These are phyloP conservation scores for Gasterosteus nipponicus DNA, from an alignment of 2,113 vertebrate genomes.

Conservation along the genomic window DNA sequence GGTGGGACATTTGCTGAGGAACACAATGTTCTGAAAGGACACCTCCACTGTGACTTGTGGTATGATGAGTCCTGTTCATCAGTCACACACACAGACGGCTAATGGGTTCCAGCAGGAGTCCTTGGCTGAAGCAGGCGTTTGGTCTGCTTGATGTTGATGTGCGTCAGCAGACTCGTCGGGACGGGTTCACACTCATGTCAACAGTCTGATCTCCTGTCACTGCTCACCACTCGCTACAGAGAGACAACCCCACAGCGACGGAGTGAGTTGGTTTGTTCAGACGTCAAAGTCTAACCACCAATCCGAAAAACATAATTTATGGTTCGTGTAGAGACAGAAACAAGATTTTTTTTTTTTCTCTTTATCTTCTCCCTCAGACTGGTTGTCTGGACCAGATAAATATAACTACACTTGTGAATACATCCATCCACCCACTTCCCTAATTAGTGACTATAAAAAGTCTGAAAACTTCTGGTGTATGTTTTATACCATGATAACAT, in stretches of 20 bases:
- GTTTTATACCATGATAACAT: conserved; percentile 61
- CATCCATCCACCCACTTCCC: conserved; percentile 59
- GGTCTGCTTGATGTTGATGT: conserved; percentile 33
- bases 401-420: conserved; percentile 62
- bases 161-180: conserved; percentile 52
- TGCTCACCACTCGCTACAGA: conserved; percentile 49
- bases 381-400: conserved; percentile 58
- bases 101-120: conserved; percentile 51
- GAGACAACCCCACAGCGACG: conserved; percentile 58
- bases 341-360: conserved; percentile 27
- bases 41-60: background rate
- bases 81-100: conserved; percentile 14
- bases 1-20: conserved; percentile 10
- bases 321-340: conserved; percentile 62
- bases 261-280: conserved; percentile 56
- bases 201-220: conserved; percentile 53
- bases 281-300: conserved; percentile 74
- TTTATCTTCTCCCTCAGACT: conserved; percentile 27
- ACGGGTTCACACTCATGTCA: conserved; percentile 46
- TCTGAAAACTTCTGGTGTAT: conserved; percentile 53
- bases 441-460: conserved; percentile 66
- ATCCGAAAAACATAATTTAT: conserved; percentile 73
- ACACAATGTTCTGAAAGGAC: background rate
- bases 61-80: conserved; percentile 8
- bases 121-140: conserved; percentile 31